Conservation (phyloP, 2,888 invertebrate genomes). For the Erebia epiphron region DNA sequence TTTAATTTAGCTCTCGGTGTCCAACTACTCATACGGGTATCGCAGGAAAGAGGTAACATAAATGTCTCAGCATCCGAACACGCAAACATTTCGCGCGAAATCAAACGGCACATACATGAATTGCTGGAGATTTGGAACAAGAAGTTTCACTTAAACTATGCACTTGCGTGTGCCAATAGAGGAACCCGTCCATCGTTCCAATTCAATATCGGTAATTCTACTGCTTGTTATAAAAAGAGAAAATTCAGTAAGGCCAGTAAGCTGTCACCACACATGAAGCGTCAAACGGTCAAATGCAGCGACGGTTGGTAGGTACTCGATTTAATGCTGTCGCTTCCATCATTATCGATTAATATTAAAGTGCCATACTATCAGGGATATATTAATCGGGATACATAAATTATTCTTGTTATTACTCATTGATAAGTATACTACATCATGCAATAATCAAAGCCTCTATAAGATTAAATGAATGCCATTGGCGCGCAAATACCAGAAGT, state of each 20-base stretch:
- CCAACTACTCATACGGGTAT: constrained; percentile 62
- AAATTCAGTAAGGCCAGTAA: constrained; percentile 79
- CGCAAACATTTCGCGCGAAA: constrained; percentile 77
- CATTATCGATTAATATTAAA: constrained; percentile 66
- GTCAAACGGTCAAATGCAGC: constrained; percentile 74
- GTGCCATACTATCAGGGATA: constrained; percentile 78
- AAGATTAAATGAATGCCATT: constrained; percentile 44
- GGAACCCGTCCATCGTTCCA: constrained; percentile 78
- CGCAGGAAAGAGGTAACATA: constrained; percentile 62
- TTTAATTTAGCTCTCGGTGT: constrained; percentile 71
- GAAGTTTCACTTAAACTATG: constrained; percentile 82
- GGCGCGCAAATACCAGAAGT: constrained; percentile 38
- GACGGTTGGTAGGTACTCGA: constrained; percentile 59
- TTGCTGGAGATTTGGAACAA: constrained; percentile 84
- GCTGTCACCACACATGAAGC: constrained; percentile 79
- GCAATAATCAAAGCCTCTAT: constrained; percentile 64
- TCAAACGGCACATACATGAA: constrained; percentile 77
- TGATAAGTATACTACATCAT: constrained; percentile 54
- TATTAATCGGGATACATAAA: constrained; percentile 63
- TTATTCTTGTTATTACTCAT: constrained; percentile 61
- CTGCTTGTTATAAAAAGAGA: constrained; percentile 67
- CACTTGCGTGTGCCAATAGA: constrained; percentile 81
- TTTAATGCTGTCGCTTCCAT: constrained; percentile 60
- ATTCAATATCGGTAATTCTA: constrained; percentile 68
- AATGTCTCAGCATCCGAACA: constrained; percentile 73